phyloP scores from a whole-genome alignment of 2,888 invertebrate genomes.

The Augochlorella aurata region DNA sequence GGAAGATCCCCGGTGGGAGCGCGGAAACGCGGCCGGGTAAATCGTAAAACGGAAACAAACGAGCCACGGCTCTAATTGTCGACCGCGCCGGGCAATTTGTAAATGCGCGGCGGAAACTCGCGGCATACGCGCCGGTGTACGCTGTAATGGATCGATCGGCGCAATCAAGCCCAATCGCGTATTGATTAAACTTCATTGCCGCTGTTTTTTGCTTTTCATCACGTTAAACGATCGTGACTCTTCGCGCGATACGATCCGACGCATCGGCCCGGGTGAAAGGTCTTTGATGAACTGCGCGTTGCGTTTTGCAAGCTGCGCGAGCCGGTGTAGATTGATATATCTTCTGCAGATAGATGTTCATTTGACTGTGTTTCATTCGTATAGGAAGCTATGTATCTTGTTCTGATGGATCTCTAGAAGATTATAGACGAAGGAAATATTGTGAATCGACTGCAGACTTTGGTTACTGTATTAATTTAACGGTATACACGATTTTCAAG shows the following conservation, averaged over 20 bases:
- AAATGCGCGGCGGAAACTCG: conserved; percentile 28
- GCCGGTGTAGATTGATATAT: neutral
- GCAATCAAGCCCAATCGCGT: conserved; percentile 31
- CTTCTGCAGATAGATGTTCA: neutral
- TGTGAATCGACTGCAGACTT: neutral
- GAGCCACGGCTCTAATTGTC: conserved; percentile 33
- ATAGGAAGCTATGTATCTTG: neutral
- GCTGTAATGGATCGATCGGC: conserved; percentile 28
- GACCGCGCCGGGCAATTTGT: conserved; percentile 40
- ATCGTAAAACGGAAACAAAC: conserved; percentile 42
- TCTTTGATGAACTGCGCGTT: neutral
- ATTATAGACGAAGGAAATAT: neutral
- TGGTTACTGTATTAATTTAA: neutral
- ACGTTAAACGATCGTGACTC: conserved; percentile 11
- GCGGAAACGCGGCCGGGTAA: conserved; percentile 1
- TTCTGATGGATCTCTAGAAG: neutral
- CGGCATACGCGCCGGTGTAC: neutral
- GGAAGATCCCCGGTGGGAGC: neutral
- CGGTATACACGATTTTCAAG: no score
- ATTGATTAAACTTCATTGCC: conserved; percentile 38
- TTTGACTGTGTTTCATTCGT: neutral
- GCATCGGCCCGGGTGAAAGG: neutral
- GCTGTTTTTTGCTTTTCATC: conserved; percentile 30
- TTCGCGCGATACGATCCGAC: neutral
- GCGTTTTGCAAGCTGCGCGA: neutral